These are phyloP conservation scores for Gerris lacustris DNA, from an alignment of 2,888 invertebrate species.

Conservation along the genomic window DNA sequence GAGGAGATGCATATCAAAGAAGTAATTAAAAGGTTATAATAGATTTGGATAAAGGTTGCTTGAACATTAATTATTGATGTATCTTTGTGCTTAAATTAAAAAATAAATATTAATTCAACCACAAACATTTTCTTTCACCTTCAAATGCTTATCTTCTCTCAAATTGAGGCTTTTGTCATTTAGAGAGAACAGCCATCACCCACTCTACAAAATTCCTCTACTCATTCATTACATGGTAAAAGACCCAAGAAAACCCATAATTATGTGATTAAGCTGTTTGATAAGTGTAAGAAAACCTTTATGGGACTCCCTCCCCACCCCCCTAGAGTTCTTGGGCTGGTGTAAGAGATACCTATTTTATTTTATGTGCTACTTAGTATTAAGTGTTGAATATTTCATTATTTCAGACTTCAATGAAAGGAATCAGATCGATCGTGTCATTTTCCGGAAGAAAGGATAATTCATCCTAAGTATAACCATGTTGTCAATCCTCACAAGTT, in stretches of 20 bases:
- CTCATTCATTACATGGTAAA: no score
- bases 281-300: neutral
- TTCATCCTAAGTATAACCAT: conserved; percentile 23
- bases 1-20: no score
- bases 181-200: neutral
- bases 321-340: no score
- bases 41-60: no score
- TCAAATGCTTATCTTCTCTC: neutral
- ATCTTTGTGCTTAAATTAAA: no score
- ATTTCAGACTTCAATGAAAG: conserved; percentile 72
- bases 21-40: no score
- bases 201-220: no score
- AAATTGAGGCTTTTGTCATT: neutral
- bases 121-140: neutral
- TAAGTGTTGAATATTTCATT: conserved; percentile 29
- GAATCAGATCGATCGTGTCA: conserved; percentile 71
- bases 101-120: neutral
- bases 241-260: neutral
- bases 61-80: no score
- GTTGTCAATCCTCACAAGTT: neutral
- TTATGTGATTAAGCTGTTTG: neutral
- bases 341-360: no score
- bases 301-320: neutral
- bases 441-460: conserved; percentile 44
- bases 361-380: no score